phyloP scores from a whole-genome alignment of 2,888 invertebrate genomes.

The Cephus rjabovi region DNA sequence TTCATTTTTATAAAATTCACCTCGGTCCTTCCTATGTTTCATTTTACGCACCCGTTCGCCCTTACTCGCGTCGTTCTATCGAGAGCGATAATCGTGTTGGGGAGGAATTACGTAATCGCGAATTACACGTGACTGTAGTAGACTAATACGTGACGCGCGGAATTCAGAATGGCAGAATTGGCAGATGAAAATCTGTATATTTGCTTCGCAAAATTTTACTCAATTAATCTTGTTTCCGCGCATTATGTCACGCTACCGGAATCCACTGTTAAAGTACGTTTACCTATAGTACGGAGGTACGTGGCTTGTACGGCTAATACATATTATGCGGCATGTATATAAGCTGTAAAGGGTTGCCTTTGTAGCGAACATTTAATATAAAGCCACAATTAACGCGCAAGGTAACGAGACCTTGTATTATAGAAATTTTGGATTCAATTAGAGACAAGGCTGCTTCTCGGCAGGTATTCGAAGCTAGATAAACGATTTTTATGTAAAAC shows the following conservation, averaged over 20 bases:
- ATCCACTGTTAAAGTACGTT: not conserved
- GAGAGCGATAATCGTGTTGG: not conserved
- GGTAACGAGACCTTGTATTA: not conserved
- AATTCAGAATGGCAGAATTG: not conserved
- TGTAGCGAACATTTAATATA: not conserved
- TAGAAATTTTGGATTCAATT: not conserved
- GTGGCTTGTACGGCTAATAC: not conserved
- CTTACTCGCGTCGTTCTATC: too few relatives aligned
- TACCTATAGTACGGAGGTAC: not conserved
- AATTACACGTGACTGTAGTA: not conserved
- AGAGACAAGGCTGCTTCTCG: not conserved
- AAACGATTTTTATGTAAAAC: not conserved
- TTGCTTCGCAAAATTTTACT: not conserved
- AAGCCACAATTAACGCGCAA: conserved; percentile 1
- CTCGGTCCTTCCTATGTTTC: not conserved
- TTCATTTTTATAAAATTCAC: not conserved
- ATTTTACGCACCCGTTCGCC: not conserved
- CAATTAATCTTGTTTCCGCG: not conserved
- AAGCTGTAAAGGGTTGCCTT: not conserved
- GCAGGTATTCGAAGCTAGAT: not conserved
- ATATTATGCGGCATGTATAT: not conserved
- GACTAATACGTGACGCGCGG: not conserved
- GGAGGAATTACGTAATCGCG: not conserved
- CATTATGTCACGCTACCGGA: not conserved
- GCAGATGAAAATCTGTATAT: not conserved